phyloP scores from a whole-genome alignment of 2,888 invertebrate genomes.

The Gastracanthus pulcherrimus region DNA sequence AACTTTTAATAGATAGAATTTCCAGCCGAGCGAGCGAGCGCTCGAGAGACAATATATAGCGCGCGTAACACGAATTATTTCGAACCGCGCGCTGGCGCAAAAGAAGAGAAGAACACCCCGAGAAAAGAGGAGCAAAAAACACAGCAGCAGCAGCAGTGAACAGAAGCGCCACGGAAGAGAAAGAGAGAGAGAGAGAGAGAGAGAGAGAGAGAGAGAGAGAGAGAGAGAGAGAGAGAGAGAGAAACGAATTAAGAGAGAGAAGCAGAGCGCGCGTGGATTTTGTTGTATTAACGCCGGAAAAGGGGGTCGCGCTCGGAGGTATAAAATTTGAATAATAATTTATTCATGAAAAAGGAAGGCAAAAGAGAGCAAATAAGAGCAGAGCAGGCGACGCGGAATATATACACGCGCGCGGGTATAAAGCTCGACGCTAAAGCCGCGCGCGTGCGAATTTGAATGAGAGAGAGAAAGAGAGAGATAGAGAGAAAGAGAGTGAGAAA shows the following conservation, averaged over 20 bases:
- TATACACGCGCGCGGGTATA: too few species aligned
- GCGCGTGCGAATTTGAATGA: constrained; percentile 45
- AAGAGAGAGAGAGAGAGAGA: constrained; percentile 11
- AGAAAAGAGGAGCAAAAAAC: constrained; percentile 19
- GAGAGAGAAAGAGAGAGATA: constrained; percentile 31
- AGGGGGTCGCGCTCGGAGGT: constrained; percentile 25
- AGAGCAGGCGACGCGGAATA: constrained; percentile 22
- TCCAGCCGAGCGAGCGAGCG: not conserved
- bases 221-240: constrained; percentile 1
- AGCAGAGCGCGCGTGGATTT: constrained; percentile 47
- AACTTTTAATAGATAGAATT: constrained; percentile 41
- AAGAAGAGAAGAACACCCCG: constrained; percentile 43
- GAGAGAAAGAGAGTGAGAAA: constrained; percentile 36
- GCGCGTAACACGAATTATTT: constrained; percentile 42
- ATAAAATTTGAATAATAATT: constrained; percentile 58
- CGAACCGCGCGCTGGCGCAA: constrained; percentile 39
- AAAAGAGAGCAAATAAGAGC: constrained; percentile 15
- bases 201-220: constrained; percentile 27
- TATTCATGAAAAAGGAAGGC: constrained; percentile 55
- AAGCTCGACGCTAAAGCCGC: too few species aligned
- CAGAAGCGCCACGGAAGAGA: constrained; percentile 47
- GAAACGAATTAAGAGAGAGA: constrained; percentile 50
- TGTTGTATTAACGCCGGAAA: constrained; percentile 51
- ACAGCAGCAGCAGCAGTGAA: constrained; percentile 24
- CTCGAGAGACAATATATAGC: constrained; percentile 23